Conservation (phyloP, 2,113 vertebrate species). For the Siniperca knerii region DNA sequence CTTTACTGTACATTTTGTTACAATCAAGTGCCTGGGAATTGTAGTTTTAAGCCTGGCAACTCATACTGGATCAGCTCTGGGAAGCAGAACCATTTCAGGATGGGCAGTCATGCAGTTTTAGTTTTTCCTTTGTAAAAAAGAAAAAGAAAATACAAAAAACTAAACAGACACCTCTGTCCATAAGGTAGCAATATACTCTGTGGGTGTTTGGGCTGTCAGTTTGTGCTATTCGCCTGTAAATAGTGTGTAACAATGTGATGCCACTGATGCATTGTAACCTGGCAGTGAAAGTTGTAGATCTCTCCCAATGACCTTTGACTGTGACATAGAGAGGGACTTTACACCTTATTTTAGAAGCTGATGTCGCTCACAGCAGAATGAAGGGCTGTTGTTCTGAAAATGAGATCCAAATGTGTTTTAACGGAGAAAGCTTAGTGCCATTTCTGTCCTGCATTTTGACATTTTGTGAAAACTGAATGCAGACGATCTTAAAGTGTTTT, state of each 20-base stretch:
- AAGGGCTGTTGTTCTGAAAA: constrained; percentile 60
- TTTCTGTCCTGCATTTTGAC: constrained; percentile 62
- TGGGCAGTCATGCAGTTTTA: constrained; percentile 20
- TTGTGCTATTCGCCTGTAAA: constrained; percentile 58
- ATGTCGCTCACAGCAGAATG: constrained; percentile 54
- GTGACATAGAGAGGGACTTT: constrained; percentile 78
- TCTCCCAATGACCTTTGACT: constrained; percentile 84
- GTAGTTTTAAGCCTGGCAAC: constrained; percentile 66
- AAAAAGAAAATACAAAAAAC: constrained; percentile 10
- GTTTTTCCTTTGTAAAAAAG: constrained; percentile 61
- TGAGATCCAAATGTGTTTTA: constrained; percentile 43
- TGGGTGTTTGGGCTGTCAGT: constrained; percentile 52
- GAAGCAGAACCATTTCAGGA: constrained; percentile 18
- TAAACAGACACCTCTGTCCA: constrained; percentile 63
- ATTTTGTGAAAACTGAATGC: constrained; percentile 61
- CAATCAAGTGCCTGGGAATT: constrained; percentile 85
- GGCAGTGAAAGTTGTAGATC: constrained; percentile 66
- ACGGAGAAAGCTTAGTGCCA: constrained; percentile 58
- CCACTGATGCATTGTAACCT: constrained; percentile 40
- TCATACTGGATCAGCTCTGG: constrained; percentile 26
- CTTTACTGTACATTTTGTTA: constrained; percentile 75
- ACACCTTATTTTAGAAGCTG: constrained; percentile 74
- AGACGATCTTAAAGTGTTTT: constrained; percentile 66
- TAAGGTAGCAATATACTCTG: constrained; percentile 73
- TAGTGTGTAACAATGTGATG: constrained; percentile 52